Conservation (phyloP, 2,113 vertebrate genomes). For the Barbus barbus region DNA sequence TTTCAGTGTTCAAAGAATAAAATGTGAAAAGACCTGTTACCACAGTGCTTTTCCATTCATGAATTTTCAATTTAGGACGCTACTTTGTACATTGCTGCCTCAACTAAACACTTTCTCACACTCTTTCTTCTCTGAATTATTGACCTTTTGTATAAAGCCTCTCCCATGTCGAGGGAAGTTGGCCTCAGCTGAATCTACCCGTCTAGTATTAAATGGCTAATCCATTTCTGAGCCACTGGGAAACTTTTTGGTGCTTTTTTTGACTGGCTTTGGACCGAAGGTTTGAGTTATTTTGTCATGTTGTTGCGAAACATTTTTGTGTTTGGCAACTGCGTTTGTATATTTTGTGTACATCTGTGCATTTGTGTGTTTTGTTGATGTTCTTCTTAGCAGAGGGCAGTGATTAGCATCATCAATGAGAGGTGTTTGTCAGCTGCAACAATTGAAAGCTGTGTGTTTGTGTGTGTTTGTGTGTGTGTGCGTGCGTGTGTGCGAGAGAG, state of each 20-base stretch:
- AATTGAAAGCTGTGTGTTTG: constrained; percentile 27
- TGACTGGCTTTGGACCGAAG: background rate
- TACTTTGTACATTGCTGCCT: background rate
- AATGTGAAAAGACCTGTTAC: background rate
- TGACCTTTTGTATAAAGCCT: too few species aligned
- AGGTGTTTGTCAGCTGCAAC: constrained; percentile 37
- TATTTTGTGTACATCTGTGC: constrained; percentile 19
- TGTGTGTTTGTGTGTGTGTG: too few species aligned
- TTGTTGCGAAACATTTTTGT: background rate
- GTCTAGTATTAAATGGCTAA: too few species aligned
- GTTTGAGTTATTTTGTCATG: background rate
- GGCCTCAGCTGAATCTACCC: too few species aligned
- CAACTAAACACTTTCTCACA: background rate
- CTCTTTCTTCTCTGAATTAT: too few species aligned
- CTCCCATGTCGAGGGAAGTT: too few species aligned
- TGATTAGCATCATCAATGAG: constrained; percentile 37
- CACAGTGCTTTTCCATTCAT: background rate
- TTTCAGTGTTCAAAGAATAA: background rate
- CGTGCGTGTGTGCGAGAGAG: constrained; percentile 53
- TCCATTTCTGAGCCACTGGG: too few species aligned
- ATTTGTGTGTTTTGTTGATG: constrained; percentile 34
- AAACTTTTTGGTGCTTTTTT: too few species aligned
- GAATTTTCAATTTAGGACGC: background rate
- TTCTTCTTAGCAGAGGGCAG: constrained; percentile 28
- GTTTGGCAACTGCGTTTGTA: constrained; percentile 6